These are phyloP conservation scores for Dryomyza anilis DNA, from an alignment of 2,888 invertebrate genomes.

Conservation along the genomic window DNA sequence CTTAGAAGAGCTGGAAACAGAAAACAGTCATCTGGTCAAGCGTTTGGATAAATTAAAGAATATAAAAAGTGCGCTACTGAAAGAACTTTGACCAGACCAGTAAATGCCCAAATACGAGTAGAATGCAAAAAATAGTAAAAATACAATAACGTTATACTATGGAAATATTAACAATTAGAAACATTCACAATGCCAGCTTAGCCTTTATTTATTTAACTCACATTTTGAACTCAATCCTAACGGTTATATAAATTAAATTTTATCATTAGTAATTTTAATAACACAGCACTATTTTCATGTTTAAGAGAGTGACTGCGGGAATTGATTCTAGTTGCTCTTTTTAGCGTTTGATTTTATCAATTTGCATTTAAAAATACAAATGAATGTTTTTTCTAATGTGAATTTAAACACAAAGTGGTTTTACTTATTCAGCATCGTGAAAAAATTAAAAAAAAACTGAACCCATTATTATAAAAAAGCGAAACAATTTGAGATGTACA, in stretches of 20 bases:
- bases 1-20: slow-evolving; percentile 93
- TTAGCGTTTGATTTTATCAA: slow-evolving; percentile 10
- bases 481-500: no score
- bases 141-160: background rate
- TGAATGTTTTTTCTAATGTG: no score
- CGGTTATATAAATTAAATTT: no score
- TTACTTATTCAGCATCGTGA: no score
- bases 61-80: slow-evolving; percentile 88
- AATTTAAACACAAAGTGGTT: no score
- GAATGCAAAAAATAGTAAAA: slow-evolving; percentile 4
- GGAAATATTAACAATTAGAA: background rate
- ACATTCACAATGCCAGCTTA: slow-evolving; percentile 16
- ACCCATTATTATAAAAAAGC: no score
- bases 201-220: slow-evolving; percentile 15
- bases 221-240: no score
- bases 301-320: background rate
- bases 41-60: slow-evolving; percentile 97
- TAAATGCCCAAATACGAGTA: background rate
- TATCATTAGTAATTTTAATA: slow-evolving; percentile 3
- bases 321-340: slow-evolving; percentile 1
- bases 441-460: no score
- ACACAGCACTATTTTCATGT: background rate
- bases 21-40: slow-evolving; percentile 94
- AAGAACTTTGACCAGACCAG: slow-evolving; percentile 71
- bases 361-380: background rate